Evolutionary conservation across 2,113 vertebrate species (phyloP).

Genomic region (Phalacrocorax aristotelis): DNA sequence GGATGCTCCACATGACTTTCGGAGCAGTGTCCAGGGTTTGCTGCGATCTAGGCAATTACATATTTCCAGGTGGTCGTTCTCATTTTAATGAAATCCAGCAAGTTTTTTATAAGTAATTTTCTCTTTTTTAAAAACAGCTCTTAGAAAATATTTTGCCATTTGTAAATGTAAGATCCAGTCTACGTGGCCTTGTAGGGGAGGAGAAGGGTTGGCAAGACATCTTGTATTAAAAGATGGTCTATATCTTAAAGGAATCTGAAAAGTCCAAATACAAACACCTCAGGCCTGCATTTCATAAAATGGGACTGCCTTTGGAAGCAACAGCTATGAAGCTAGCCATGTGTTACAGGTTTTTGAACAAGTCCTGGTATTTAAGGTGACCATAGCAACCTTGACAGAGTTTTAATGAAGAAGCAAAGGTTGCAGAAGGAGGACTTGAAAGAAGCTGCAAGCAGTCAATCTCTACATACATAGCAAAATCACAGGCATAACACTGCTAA

Average conservation of each 20-base stretch:
- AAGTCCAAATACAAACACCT: background rate
- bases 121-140: background rate
- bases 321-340: background rate
- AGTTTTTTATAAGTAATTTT: background rate
- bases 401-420: background rate
- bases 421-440: background rate
- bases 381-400: background rate
- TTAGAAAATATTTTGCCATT: background rate
- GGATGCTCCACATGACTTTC: background rate
- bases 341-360: background rate
- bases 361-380: background rate
- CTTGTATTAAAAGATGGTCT: background rate
- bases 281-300: background rate
- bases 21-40: background rate
- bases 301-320: background rate
- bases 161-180: background rate
- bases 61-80: accelerated
- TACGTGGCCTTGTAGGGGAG: background rate
- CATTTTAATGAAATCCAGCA: background rate
- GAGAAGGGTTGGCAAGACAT: background rate
- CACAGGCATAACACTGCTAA: background rate
- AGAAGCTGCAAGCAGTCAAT: background rate
- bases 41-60: background rate
- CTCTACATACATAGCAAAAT: background rate
- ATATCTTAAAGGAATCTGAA: background rate